Evolutionary conservation across 2,888 invertebrate genomes (phyloP), one percentile per base, ranked within the genome.

Genomic region (Chrysodeixis includens): DNA sequence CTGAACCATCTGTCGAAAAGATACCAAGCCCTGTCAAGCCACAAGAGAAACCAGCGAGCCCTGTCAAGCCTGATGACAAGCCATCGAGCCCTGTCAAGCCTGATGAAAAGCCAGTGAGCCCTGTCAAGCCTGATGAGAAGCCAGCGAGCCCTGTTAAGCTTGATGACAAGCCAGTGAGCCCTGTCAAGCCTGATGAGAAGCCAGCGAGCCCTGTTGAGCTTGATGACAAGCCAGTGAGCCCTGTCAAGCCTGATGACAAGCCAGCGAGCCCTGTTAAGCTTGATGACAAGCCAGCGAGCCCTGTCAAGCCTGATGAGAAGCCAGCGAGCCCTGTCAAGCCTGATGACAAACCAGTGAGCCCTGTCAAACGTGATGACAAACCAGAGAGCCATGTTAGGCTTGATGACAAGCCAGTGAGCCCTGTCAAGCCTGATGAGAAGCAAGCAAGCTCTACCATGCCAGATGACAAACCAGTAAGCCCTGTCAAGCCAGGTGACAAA

Each of bases 51-150:
- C 40, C 56, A 12, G 4, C 35, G 3, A 35, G 35, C 35, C 35
- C 35, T 1, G 3, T 35, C 5, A 35, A 12, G 9, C 35, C 8
- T 10, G 35, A 35, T 35, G 35, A 35, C 35, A 35, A 35, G 12
- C 5, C 35, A 6, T 8, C 35, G 35, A 8, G 35, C 35, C 35
- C 10, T 10, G 35, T 35, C 30, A 59, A 59, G 12, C 62, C 62
- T 0, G 32, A 58, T 12, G 72, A 73, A 0, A 70, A 66, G 8
- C n/a, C 52, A 16, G n/a, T 22, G n/a, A 67, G 64, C 14, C 56
- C 54, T 0, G 7, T 52, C 40, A 7, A 71, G 71, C 32, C 55
- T 30, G 26, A 59, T 5, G 62, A 60, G 0, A 64, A 32, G 9
- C 30, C 4, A n/a, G 14, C 10, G 4, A 35, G 35, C 35, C 9